These are phyloP conservation scores for Lepidotrigona ventralis DNA, from an alignment of 1,140 invertebrate species.

Conservation along the genomic window DNA sequence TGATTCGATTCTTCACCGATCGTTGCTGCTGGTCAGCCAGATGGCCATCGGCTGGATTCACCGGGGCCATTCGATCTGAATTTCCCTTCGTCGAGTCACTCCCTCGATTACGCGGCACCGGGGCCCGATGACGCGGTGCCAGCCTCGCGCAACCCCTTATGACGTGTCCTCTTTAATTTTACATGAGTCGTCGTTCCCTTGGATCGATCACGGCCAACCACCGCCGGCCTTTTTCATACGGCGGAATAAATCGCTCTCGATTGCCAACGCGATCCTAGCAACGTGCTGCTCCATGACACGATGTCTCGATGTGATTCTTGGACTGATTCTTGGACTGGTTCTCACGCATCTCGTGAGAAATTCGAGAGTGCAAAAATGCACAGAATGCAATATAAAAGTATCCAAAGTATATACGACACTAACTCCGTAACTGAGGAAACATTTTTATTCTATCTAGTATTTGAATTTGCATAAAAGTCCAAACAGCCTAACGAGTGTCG, in stretches of 20 bases:
- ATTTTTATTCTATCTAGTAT: no score
- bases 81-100: slow-evolving; percentile 53
- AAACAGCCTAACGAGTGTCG: no score
- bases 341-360: no score
- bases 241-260: slow-evolving; percentile 46
- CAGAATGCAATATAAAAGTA: no score
- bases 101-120: slow-evolving; percentile 55
- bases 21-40: slow-evolving; percentile 45
- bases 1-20: slow-evolving; percentile 55
- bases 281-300: no score
- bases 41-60: slow-evolving; percentile 56
- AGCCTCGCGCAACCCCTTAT: slow-evolving; percentile 24
- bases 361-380: no score
- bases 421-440: no score
- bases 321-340: no score
- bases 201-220: slow-evolving; percentile 25
- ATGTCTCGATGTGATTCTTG: no score
- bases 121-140: slow-evolving; percentile 51
- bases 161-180: slow-evolving; percentile 54
- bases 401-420: no score
- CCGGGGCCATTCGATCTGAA: slow-evolving; percentile 21
- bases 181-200: slow-evolving; percentile 38
- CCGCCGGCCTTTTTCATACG: slow-evolving; percentile 13
- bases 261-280: not conserved
- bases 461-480: no score